A percentile compares a stretch with the other conserved stretches of the same genome.
These are phyloP conservation scores for Serrognathus titanus DNA, from an alignment of 2,888 invertebrate genomes.

Conservation along the genomic window DNA sequence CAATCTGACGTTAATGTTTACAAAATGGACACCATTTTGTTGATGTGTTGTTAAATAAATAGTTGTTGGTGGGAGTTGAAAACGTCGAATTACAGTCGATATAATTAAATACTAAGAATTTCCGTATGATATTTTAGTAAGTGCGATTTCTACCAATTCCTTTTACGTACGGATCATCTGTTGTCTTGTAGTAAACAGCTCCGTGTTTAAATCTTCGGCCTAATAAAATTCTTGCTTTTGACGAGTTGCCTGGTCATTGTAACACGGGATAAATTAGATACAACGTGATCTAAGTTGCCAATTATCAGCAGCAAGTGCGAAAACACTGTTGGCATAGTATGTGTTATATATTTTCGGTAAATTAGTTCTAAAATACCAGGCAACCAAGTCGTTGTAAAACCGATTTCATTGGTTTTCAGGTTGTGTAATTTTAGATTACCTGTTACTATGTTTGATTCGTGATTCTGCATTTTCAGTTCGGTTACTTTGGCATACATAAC, in stretches of 20 bases:
- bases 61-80: too few relatives aligned
- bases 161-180: too few relatives aligned
- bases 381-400: conserved; percentile 36
- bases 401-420: conserved; percentile 29
- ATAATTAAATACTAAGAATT: too few relatives aligned
- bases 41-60: too few relatives aligned
- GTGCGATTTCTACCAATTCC: too few relatives aligned
- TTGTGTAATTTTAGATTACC: conserved; percentile 18
- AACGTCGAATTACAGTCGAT: too few relatives aligned
- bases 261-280: conserved; percentile 28
- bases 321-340: conserved; percentile 29
- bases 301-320: conserved; percentile 35
- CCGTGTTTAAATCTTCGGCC: conserved; percentile 17
- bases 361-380: conserved; percentile 40
- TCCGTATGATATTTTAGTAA: too few relatives aligned
- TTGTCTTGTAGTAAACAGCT: too few relatives aligned
- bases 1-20: too few relatives aligned
- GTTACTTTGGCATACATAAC: conserved; percentile 38
- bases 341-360: conserved; percentile 35
- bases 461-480: conserved; percentile 24
- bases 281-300: conserved; percentile 33
- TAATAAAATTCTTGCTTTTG: conserved; percentile 28
- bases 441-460: background rate
- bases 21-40: too few relatives aligned
- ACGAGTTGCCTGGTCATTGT: conserved; percentile 25